Conservation (phyloP, 2,888 invertebrate species). For the Bembecia ichneumoniformis region DNA sequence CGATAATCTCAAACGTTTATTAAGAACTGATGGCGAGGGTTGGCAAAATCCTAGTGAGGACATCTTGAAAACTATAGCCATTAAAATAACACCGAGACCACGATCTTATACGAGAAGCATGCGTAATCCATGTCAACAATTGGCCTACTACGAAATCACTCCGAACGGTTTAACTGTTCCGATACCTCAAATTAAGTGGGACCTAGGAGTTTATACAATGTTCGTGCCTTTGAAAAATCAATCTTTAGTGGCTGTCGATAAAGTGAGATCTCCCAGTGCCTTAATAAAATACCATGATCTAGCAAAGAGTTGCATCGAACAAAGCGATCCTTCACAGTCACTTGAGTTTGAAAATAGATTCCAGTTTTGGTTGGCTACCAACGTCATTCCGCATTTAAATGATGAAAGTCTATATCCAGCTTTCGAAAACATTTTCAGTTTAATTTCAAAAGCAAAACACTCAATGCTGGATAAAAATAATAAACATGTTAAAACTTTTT, state of each 20-base stretch:
- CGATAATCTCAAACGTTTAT: conserved; percentile 68
- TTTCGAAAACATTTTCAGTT: conserved; percentile 57
- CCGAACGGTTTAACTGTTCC: conserved; percentile 46
- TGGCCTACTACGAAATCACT: conserved; percentile 42
- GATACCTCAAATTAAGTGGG: conserved; percentile 74
- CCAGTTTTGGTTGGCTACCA: conserved; percentile 65
- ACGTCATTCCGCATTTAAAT: conserved; percentile 65
- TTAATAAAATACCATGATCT: conserved; percentile 72
- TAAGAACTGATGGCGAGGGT: conserved; percentile 72
- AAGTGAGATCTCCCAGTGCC: conserved; percentile 34
- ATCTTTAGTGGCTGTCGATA: conserved; percentile 29
- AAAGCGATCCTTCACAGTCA: conserved; percentile 36
- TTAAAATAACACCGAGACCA: conserved; percentile 24
- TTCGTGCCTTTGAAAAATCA: conserved; percentile 72
- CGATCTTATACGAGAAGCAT: conserved; percentile 14
- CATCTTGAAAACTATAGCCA: conserved; percentile 27
- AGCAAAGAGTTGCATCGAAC: conserved; percentile 62
- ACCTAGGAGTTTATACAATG: conserved; percentile 63
- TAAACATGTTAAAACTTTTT: background rate
- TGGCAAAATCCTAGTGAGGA: conserved; percentile 57
- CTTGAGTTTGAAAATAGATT: conserved; percentile 64
- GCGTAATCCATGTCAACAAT: conserved; percentile 30
- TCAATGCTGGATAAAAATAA: background rate
- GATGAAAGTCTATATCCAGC: conserved; percentile 75
- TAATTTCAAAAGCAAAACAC: conserved; percentile 30